Percentiles rank a stretch among this genome's conserved stretches.
These are phyloP conservation scores for Pedionomus torquatus DNA, from an alignment of 2,113 vertebrate species.

Conservation along the genomic window DNA sequence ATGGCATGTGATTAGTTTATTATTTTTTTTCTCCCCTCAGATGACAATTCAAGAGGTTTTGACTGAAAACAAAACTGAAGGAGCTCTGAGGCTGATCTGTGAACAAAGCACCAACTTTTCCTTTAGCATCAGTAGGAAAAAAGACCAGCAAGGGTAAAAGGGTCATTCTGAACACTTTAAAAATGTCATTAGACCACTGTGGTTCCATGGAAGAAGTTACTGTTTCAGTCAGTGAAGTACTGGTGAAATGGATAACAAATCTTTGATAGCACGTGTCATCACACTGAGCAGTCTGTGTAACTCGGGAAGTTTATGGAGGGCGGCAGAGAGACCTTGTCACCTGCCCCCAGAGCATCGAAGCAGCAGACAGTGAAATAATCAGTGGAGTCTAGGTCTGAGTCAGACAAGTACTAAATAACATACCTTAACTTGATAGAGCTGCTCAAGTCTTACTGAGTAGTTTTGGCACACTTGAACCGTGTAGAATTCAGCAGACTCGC, in stretches of 20 bases:
- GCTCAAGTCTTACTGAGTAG: neutral
- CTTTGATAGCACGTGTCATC: neutral
- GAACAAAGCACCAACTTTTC: constrained; percentile 74
- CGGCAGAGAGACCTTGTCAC: neutral
- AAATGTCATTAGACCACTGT: neutral
- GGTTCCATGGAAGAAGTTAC: neutral
- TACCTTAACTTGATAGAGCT: neutral
- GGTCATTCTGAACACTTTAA: neutral
- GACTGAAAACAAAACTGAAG: constrained; percentile 75
- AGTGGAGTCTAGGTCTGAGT: neutral
- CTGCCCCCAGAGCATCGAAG: neutral
- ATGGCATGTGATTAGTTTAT: neutral
- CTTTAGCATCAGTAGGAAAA: constrained; percentile 75
- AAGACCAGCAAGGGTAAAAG: constrained; percentile 74
- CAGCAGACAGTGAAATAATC: neutral
- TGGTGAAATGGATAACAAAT: neutral
- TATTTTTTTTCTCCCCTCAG: neutral
- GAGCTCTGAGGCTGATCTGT: constrained; percentile 74
- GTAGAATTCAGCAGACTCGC: neutral
- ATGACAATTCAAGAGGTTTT: constrained; percentile 41
- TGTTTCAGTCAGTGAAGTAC: neutral
- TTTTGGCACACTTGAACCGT: neutral
- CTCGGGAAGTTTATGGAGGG: neutral
- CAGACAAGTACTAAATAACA: neutral
- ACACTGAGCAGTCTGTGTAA: neutral